Base-by-base conservation (phyloP, 2,888 invertebrate genomes). In the Ophion slaviceki region DNA sequence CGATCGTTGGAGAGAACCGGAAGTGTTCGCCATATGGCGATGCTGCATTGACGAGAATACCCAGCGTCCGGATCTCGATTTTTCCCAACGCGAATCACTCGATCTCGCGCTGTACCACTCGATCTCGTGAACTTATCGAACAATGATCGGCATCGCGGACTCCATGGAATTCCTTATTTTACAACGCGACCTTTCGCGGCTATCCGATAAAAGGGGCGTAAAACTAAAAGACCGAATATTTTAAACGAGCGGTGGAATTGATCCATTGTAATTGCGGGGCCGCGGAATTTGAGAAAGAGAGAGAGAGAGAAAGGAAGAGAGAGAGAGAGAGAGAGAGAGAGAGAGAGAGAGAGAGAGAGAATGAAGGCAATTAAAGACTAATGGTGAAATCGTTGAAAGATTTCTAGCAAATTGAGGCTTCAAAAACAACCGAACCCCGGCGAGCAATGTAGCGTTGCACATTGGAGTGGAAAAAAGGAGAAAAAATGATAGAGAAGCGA, bases 41-140 rank as follows among this genome's bases (percentile, higher is more conserved):
- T 53, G 53, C 53, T 14, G 14, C 53, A 53, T 14, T 14, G 53
- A 53, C 14, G 36, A 36, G 36, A 6, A 36, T 14, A 3, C 53
- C 14, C 14, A 53, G 17, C 53, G 17, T 53, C 11, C 11, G 3
- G 3, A 14, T 32, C 8, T 71, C 6, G 8, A 20, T 40, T 40
- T 40, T 40, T 40, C 5, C 40, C 40, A 40, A 7, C 8, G 40
- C 20, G 32, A 57, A 57, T 57, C 76, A 57, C n/a, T n/a, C n/a
- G n/a, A n/a, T n/a, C n/a, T 67, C 67, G 36, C 67, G 14, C 67
- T 53, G 66, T 17, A 24, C 76, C 20, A 67, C 3, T 61, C 57
- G 45, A 14, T 28, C 47, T 71, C 32, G 47, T 59, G 80, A 76
- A 84, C 76, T 84, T 76, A 84, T 84, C 20, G 66, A 84, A 71